A percentile compares a stretch with the other conserved stretches of the same genome.
These are phyloP conservation scores for Cristatella mucedo DNA, from an alignment of 2,888 invertebrate genomes.

Conservation along the genomic window DNA sequence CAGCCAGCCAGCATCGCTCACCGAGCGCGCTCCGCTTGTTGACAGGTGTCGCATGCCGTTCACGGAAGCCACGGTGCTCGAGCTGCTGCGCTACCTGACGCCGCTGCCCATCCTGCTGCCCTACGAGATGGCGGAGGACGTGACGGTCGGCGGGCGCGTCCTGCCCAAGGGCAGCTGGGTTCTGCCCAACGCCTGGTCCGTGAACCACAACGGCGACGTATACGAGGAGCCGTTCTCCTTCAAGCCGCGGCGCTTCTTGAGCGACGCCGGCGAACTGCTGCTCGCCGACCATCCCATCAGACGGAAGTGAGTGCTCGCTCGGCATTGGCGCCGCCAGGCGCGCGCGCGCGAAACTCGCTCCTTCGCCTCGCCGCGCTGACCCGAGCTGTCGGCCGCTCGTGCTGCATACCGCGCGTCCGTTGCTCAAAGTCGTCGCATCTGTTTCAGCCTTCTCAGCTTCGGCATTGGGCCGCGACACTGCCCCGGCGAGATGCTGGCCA, in stretches of 20 bases:
- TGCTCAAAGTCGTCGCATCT: too few relatives aligned
- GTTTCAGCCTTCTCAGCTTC: constrained; percentile 9
- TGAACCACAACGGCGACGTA: constrained; percentile 11
- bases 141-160: constrained; percentile 14
- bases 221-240: constrained; percentile 11
- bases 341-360: too few relatives aligned
- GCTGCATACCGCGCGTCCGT: too few relatives aligned
- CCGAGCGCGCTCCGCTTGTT: constrained; percentile 7
- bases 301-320: too few relatives aligned
- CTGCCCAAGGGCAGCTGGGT: constrained; percentile 8
- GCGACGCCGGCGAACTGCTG: constrained; percentile 6
- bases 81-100: constrained; percentile 17
- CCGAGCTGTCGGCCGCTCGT: background rate
- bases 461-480: constrained; percentile 10
- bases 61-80: constrained; percentile 15
- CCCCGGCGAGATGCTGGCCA: constrained; percentile 11
- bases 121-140: constrained; percentile 19
- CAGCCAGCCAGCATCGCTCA: too few relatives aligned
- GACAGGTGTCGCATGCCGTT: constrained; percentile 15
- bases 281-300: constrained; percentile 9
- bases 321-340: too few relatives aligned
- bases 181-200: constrained; percentile 11
- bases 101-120: constrained; percentile 24
- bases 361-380: background rate
- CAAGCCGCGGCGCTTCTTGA: constrained; percentile 11